These are phyloP conservation scores for Lasioglossum calceatum DNA, from an alignment of 2,888 invertebrate genomes.

Conservation along the genomic window DNA sequence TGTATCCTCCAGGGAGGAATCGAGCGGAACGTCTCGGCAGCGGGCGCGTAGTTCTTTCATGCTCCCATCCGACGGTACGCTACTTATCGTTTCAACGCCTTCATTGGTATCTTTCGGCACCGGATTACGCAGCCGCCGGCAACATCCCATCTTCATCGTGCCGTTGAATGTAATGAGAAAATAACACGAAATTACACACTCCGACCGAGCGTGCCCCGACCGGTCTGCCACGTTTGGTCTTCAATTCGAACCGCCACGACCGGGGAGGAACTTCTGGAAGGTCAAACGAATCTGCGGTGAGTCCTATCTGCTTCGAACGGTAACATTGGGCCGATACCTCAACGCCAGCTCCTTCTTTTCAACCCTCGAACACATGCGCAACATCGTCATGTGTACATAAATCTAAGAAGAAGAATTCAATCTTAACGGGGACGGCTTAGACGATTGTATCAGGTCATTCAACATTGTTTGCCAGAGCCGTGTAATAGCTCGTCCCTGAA, in stretches of 20 bases:
- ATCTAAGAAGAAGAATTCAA: too few species aligned
- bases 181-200: conserved; percentile 80
- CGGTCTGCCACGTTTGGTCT: conserved; percentile 56
- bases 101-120: conserved; percentile 69
- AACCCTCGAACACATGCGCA: too few species aligned
- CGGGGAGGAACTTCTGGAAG: conserved; percentile 45
- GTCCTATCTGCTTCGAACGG: not conserved
- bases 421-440: too few species aligned
- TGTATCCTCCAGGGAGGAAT: not conserved
- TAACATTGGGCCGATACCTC: not conserved
- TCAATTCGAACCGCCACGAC: conserved; percentile 64
- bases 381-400: too few species aligned
- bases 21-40: not conserved
- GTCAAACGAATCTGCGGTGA: conserved; percentile 19
- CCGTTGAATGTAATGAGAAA: conserved; percentile 75
- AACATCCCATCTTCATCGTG: conserved; percentile 60
- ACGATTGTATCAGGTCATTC: not conserved
- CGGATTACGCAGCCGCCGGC: conserved; percentile 65
- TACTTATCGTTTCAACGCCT: conserved; percentile 71
- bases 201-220: conserved; percentile 72
- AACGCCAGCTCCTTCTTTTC: too few species aligned
- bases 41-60: conserved; percentile 36
- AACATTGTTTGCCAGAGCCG: conserved; percentile 2
- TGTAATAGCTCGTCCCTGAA: not conserved
- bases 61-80: conserved; percentile 40